Base-by-base conservation (phyloP, 2,113 vertebrate genomes). In the Saimiri boliviensis region DNA sequence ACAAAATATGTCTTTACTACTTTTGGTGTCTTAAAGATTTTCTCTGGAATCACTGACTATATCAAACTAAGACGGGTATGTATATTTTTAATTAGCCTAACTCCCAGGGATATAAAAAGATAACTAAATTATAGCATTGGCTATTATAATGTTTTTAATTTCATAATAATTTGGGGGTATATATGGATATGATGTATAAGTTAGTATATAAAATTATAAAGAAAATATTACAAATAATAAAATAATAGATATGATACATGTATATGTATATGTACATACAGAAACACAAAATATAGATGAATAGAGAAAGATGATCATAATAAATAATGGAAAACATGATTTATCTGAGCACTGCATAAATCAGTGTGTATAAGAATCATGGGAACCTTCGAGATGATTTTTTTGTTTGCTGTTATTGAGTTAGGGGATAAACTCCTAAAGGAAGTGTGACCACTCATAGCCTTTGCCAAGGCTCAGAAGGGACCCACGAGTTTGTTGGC, bases 141-240 rank as follows among this genome's bases (percentile, higher is more conserved):
- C 11, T 89, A 20, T 17, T 56, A 20, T 81, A 30, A 83, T 71
- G 5, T 58, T 74, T 56, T 45, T 32, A 42, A 80, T 10, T 66
- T 58, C 40, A 20, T n/a, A 84, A 56, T 11, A 30, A 80, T 32
- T 94, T 20, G 5, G 25, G 5, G 0, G 1, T 37, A 56, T 60
- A 58, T 19, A 60, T 40, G 30, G 30, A 40, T 79, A 37, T 47
- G 20, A 14, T 8, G 32, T 76, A 13, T 45, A 60, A 68, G 42
- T 21, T 27, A 45, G 66, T 81, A 58, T 19, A 49, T 54, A 81
- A 71, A 45, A 93, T 49, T 88, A 93, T 6, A 60, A 84, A 92
- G 5, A 92, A 25, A 82, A 32, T 5, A 49, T 79, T 86, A 54
- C 40, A 96, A 40, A 84, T 91, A 89, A 37, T 35, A 52, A 54